Evolutionary conservation across 2,797 vertebrate genomes (phyloP).

Genomic region (Enteromius paludinosus): DNA sequence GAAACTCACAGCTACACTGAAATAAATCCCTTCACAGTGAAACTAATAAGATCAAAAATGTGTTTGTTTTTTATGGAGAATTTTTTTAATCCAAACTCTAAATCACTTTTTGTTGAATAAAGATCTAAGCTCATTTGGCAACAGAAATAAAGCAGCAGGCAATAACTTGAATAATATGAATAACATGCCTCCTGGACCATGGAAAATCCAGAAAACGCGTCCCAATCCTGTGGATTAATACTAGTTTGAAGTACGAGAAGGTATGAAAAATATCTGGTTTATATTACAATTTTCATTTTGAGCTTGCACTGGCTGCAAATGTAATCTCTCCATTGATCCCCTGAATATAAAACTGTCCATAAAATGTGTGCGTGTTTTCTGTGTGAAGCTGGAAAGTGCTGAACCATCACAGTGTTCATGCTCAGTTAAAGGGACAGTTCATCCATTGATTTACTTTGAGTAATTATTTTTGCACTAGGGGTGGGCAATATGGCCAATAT

Average conservation of each 20-base stretch:
- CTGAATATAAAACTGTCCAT: neutral
- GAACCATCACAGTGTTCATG: constrained; percentile 1
- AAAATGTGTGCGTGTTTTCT: neutral
- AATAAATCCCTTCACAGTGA: constrained; percentile 40
- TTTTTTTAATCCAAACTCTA: constrained; percentile 14
- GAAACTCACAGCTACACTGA: constrained; percentile 6
- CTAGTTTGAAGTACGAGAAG: constrained; percentile 56
- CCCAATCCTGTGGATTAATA: constrained; percentile 63
- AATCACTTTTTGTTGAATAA: constrained; percentile 44
- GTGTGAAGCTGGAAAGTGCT: neutral
- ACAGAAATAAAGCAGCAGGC: constrained; percentile 27
- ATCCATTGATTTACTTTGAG: neutral
- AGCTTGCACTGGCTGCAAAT: constrained; percentile 65
- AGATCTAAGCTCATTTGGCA: constrained; percentile 40
- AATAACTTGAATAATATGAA: constrained; percentile 43
- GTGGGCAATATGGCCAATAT: neutral
- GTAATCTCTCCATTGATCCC: constrained; percentile 11
- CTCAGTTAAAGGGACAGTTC: neutral
- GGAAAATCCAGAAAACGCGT: constrained; percentile 58
- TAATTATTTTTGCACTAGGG: neutral
- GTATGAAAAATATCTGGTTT: constrained; percentile 65
- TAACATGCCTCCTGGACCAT: constrained; percentile 41
- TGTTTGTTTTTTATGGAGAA: neutral
- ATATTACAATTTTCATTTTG: constrained; percentile 60
- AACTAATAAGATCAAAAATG: constrained; percentile 41